Base-by-base conservation (phyloP, 2,113 vertebrate species). In the Nothobranchius furzeri region DNA sequence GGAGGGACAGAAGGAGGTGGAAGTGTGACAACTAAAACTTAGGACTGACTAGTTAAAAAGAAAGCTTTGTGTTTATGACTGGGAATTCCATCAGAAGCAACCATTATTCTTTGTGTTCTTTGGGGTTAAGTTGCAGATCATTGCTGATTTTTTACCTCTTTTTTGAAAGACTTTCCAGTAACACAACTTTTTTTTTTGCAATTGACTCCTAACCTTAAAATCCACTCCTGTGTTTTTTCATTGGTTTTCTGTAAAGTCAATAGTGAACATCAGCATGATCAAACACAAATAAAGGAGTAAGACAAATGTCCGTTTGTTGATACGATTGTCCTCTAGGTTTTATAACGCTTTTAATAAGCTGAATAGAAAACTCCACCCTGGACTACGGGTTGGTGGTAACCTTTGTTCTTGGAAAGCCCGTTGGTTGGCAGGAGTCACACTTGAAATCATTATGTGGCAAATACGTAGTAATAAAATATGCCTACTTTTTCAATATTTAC, bases 1-100 rank as follows among this genome's bases (percentile, higher is more conserved):
- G 60, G 60, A 76, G 17, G 65, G 7, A 61, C 60, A 82, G 48
- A 64, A 75, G 49, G 50, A 81, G 64, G 17, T 62, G 25, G 68
- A 85, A 66, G 53, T 71, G 2, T 88, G 84, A 88, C 37, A 0
- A 24, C 46, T 62, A 3, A 65, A 64, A 13, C 57, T 24, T 30
- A 8, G 46, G 58, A 30, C 61, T 53, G 45, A 40, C 3, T 7
- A 1, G 37, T 40, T 6, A 1, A 5, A 40, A 40, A 40, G 37
- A 7, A 40, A 40, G 9, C 37, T 40, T 30, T 30, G 30, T 30
- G 30, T 30, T 30, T 0, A 30, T 30, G 30, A 30, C 30, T 30
- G 30, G 30, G 30, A 30, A 30, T 30, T 30, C 20, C 30, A 30
- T 30, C 4, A 30, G 30, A 30, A 30, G 30, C 1, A 30, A 30